Conservation (phyloP, 2,113 vertebrate species). For the Arizona elegans region DNA sequence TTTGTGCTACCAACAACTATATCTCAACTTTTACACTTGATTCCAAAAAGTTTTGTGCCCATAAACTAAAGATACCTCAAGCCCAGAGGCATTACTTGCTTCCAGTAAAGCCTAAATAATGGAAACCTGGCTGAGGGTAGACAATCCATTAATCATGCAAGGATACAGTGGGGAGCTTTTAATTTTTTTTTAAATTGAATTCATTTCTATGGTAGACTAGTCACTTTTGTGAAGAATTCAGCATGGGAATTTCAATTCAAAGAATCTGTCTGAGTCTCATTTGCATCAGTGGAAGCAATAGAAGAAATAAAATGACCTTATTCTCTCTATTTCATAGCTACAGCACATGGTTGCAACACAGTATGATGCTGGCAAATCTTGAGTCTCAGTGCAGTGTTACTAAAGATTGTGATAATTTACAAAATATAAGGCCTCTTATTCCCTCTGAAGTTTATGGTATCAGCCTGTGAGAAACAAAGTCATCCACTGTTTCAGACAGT, state of each 20-base stretch:
- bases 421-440: constrained; percentile 3
- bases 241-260: background rate
- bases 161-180: background rate
- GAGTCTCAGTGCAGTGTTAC: background rate
- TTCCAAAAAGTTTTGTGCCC: background rate
- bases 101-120: background rate
- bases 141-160: background rate
- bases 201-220: background rate
- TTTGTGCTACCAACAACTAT: background rate
- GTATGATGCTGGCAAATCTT: background rate
- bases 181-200: background rate
- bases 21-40: background rate
- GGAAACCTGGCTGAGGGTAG: background rate
- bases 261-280: background rate
- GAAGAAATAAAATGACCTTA: background rate
- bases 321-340: background rate
- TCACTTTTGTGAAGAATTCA: background rate
- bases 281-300: background rate
- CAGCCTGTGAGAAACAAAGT: constrained; percentile 3
- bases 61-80: background rate
- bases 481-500: background rate
- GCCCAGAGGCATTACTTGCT: background rate
- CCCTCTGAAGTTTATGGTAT: constrained; percentile 6
- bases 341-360: background rate
- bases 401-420: background rate